A percentile compares a stretch with the other conserved stretches of the same genome.
phyloP scores from a whole-genome alignment of 2,888 invertebrate genomes.

The Hyalella azteca region DNA sequence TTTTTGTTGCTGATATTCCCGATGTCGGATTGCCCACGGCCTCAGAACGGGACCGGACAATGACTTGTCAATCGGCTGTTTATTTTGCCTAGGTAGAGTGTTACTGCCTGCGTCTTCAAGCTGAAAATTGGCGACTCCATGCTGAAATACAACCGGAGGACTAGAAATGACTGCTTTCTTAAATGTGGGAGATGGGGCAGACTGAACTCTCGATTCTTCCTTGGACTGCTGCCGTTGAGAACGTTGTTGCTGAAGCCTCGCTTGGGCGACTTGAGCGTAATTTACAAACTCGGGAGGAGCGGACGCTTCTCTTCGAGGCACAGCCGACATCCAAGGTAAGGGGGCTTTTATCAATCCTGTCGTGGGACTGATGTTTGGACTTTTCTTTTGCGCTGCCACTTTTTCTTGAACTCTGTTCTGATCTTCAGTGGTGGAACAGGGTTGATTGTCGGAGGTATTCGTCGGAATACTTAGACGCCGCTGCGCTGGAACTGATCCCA shows the following conservation, averaged over 20 bases:
- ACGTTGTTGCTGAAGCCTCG: constrained; percentile 43
- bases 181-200: not conserved
- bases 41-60: constrained; percentile 6
- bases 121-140: not conserved
- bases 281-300: constrained; percentile 50
- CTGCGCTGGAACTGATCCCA: constrained; percentile 35
- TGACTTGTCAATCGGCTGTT: not conserved
- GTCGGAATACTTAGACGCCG: not conserved
- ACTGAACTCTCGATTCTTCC: not conserved
- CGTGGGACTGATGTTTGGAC: constrained; percentile 42
- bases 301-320: constrained; percentile 44
- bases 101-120: not conserved
- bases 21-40: constrained; percentile 6
- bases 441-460: not conserved
- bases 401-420: constrained; percentile 15
- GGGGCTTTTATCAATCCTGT: constrained; percentile 51
- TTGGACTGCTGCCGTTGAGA: not conserved
- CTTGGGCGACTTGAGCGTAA: constrained; percentile 32
- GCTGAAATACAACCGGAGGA: not conserved
- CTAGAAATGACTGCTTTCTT: constrained; percentile 19
- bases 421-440: not conserved
- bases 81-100: constrained; percentile 5
- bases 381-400: not conserved
- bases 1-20: constrained; percentile 24
- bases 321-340: constrained; percentile 57